A percentile compares a stretch with the other conserved stretches of the same genome.
Evolutionary conservation across 1,140 invertebrate species (phyloP).

Genomic region (Caenorhabditis brenneri): DNA sequence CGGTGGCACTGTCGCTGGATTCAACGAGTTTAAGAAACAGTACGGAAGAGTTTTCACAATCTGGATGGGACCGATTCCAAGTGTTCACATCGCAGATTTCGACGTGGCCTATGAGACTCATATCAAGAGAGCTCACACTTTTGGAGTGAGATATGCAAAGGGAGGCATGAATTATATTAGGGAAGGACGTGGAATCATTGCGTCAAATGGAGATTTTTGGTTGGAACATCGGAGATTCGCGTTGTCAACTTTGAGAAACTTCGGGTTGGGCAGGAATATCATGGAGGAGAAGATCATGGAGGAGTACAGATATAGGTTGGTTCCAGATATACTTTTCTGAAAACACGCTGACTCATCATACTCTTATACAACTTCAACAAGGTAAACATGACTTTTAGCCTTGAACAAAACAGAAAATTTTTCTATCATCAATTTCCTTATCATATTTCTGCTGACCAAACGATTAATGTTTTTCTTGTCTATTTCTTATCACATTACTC

Average conservation of each 20-base stretch:
- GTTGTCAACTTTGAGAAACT: constrained; percentile 56
- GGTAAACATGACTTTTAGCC: neutral
- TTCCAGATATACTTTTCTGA: neutral
- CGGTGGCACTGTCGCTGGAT: neutral
- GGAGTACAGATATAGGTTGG: constrained; percentile 39
- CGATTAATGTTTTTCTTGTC: too few species aligned
- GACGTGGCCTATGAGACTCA: constrained; percentile 30
- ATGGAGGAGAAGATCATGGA: constrained; percentile 59
- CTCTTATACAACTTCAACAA: too few species aligned
- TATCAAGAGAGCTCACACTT: constrained; percentile 36
- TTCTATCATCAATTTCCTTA: too few species aligned
- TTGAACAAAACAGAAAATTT: too few species aligned
- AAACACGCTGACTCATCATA: neutral
- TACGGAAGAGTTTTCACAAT: constrained; percentile 37
- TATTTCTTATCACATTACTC: too few species aligned
- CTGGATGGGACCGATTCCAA: constrained; percentile 48
- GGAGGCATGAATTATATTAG: constrained; percentile 5
- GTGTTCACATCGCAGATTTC: constrained; percentile 40
- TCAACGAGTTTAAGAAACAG: constrained; percentile 37
- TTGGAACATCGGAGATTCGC: constrained; percentile 58
- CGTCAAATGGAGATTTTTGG: constrained; percentile 49
- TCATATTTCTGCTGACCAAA: too few species aligned
- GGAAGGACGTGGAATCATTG: constrained; percentile 49
- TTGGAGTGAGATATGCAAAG: neutral
- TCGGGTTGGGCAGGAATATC: constrained; percentile 58